phyloP scores from a whole-genome alignment of 2,113 vertebrate species.

The Eolophus roseicapilla region DNA sequence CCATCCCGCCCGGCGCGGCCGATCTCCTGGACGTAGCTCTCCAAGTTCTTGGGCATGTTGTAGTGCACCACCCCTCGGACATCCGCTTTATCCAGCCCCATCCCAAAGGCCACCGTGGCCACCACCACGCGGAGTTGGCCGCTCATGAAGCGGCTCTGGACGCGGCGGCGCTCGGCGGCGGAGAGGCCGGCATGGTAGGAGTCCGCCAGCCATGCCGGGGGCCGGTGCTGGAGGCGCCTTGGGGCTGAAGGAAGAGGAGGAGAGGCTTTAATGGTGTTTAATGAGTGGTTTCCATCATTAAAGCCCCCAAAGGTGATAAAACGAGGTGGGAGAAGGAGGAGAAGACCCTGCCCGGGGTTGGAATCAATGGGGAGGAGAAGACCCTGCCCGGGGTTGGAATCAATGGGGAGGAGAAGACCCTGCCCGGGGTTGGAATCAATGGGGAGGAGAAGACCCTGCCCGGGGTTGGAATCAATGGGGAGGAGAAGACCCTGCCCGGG shows the following conservation, averaged over 20 bases:
- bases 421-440: no score
- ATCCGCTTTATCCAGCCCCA: not conserved
- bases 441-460: no score
- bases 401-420: no score
- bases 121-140: not conserved
- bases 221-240: not conserved
- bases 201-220: fast-evolving
- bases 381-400: no score
- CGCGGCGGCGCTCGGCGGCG: not conserved
- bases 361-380: no score
- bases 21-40: not conserved
- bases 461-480: no score
- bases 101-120: not conserved
- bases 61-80: not conserved
- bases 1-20: not conserved
- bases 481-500: no score
- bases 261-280: no score
- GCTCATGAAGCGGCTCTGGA: not conserved
- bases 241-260: not conserved
- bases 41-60: not conserved
- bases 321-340: no score
- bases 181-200: not conserved
- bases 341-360: no score
- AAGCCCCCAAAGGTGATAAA: not conserved
- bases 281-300: not conserved